Evolutionary conservation across 2,797 vertebrate genomes (phyloP).

Genomic region (Myotis findleyi): DNA sequence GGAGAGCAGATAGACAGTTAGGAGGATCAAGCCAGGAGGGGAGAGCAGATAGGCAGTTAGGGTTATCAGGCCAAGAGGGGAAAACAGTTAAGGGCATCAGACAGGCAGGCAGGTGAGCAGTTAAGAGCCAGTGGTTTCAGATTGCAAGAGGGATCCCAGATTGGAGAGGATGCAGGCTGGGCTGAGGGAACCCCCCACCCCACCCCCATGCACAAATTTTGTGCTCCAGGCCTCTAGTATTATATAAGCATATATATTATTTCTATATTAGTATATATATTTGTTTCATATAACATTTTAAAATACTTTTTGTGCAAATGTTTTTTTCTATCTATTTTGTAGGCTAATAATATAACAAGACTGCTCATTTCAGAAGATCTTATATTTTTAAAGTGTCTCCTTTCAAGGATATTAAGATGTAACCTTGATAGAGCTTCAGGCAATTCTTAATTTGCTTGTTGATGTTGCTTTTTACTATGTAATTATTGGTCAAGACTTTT

Average conservation of each 20-base stretch:
- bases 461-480: not conserved
- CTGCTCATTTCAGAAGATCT: constrained; percentile 21
- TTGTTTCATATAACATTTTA: constrained; percentile 1
- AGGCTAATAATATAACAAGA: not conserved
- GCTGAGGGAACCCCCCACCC: too few species aligned
- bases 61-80: too few species aligned
- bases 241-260: not conserved
- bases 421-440: constrained; percentile 41
- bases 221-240: too few species aligned
- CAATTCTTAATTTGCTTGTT: constrained; percentile 54
- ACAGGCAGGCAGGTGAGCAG: too few species aligned
- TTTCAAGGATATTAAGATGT: not conserved
- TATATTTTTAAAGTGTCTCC: constrained; percentile 12
- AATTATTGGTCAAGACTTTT: not conserved
- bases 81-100: too few species aligned
- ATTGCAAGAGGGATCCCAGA: too few species aligned
- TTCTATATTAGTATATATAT: not conserved
- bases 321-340: not conserved
- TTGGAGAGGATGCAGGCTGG: too few species aligned
- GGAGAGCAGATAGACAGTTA: too few species aligned
- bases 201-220: too few species aligned
- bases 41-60: too few species aligned
- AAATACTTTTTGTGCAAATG: not conserved
- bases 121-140: too few species aligned
- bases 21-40: too few species aligned